phyloP scores from a whole-genome alignment of 2,113 vertebrate species.

The Phyllostomus hastatus region DNA sequence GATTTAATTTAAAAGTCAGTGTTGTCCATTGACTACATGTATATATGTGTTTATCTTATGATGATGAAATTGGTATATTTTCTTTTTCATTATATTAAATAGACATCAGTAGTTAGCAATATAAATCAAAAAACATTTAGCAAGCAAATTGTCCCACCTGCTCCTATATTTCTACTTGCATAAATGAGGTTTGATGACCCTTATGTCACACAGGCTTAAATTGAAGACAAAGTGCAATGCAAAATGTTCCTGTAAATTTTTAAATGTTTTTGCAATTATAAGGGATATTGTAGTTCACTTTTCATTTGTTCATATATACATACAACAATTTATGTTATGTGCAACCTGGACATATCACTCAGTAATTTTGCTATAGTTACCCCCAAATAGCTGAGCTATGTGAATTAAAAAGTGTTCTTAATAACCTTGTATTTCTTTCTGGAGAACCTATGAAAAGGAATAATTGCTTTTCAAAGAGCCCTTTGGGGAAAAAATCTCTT shows the following conservation, averaged over 20 bases:
- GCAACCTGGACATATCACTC: conserved; percentile 23
- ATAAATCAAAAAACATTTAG: neutral
- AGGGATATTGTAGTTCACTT: conserved; percentile 12
- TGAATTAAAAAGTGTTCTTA: conserved; percentile 55
- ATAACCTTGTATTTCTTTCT: conserved; percentile 60
- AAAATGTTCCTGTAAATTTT: conserved; percentile 13
- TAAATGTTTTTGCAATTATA: conserved; percentile 55
- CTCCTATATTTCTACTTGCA: neutral
- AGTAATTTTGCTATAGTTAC: conserved; percentile 47
- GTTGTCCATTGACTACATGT: neutral
- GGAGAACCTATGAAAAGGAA: conserved; percentile 52
- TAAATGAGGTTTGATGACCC: neutral
- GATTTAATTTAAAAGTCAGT: neutral
- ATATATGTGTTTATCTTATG: neutral
- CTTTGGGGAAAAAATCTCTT: neutral
- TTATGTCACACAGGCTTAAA: neutral
- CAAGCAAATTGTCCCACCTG: neutral
- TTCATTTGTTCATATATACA: conserved; percentile 46
- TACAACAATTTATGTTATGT: conserved; percentile 52
- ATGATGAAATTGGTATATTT: neutral
- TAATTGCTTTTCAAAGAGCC: conserved; percentile 38
- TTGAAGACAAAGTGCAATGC: neutral
- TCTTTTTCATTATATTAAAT: neutral
- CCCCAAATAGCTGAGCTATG: conserved; percentile 29
- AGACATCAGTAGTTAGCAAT: neutral